Evolutionary conservation across 1,140 invertebrate species (phyloP).

Genomic region (Leptopilina clavipes): DNA sequence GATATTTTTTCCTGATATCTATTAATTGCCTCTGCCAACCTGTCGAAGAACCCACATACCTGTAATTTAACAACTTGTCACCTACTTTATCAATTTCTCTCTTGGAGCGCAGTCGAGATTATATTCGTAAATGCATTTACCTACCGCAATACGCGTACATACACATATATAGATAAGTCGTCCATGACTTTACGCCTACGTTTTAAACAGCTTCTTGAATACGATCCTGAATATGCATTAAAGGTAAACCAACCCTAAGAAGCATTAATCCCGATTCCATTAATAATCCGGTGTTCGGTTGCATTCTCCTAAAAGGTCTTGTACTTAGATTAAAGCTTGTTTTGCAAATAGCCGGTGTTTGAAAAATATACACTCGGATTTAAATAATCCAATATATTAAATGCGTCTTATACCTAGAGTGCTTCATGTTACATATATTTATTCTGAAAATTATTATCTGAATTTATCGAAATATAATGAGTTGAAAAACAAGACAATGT

Average conservation of each 20-base stretch:
- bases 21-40: constrained; percentile 36
- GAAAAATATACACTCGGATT: background rate
- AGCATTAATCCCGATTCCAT: constrained; percentile 1
- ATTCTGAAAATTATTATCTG: too few relatives aligned
- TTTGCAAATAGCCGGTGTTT: background rate
- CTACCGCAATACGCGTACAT: constrained; percentile 13
- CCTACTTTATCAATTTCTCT: constrained; percentile 71
- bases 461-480: background rate
- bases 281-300: constrained; percentile 30
- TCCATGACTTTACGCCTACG: constrained; percentile 25
- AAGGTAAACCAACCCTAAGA: constrained; percentile 9
- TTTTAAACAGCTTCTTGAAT: constrained; percentile 19
- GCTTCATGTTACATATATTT: too few relatives aligned
- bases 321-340: background rate
- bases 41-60: constrained; percentile 57
- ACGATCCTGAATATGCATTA: constrained; percentile 16
- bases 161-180: background rate
- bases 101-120: background rate
- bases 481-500: background rate
- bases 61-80: constrained; percentile 73
- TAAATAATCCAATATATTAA: too few relatives aligned
- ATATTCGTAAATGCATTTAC: background rate
- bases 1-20: background rate
- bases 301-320: background rate
- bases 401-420: too few relatives aligned